Base-by-base conservation (phyloP, 2,113 vertebrate species). In the Nymphicus hollandicus region DNA sequence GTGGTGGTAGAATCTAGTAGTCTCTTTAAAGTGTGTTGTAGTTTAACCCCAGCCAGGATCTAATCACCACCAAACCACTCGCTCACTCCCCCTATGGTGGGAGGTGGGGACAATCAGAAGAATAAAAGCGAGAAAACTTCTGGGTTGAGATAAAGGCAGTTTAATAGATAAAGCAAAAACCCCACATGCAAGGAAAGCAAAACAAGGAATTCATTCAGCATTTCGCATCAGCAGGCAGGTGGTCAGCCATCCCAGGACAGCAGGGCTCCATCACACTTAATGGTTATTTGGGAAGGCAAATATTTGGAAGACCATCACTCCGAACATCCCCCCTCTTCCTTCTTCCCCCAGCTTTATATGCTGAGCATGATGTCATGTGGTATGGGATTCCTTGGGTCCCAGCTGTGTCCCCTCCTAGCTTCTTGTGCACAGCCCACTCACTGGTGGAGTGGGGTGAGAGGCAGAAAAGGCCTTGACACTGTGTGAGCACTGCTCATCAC, bases 101-200 rank as follows among this genome's bases (percentile, higher is more conserved):
- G 23, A 39, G 0, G 0, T 23, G 44, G 37, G 37, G 65, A 52
- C 33, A 46, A n/a, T 46, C 0, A 0, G 47, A 72, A 50, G 27
- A 44, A 9, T 50, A 24, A n/a, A 71, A 58, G 56, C 0, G 1
- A 50, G 23, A n/a, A 79, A 66, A 44, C 33, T 12, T 52, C 9
- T 22, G 19, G 23, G 11, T 72, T 79, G 50, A 72, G 28, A 44
- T 65, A 20, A 72, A 58, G 23, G 9, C 27, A 19, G 23, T 52
- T 72, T 66, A 52, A 72, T 39, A 66, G 37, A 17, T 11, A 52
- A 85, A n/a, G 66, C 58, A 39, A 65, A 90, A 64, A 27, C 19
- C 15, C 22, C 27, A 20, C 7, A 8, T 2, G 1, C 14, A 24
- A 65, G 43, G 27, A 33, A 39, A 85, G 43, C 18, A 25, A 44